These are phyloP conservation scores for Arothron firmamentum DNA, from an alignment of 2,113 vertebrate species.

Conservation along the genomic window DNA sequence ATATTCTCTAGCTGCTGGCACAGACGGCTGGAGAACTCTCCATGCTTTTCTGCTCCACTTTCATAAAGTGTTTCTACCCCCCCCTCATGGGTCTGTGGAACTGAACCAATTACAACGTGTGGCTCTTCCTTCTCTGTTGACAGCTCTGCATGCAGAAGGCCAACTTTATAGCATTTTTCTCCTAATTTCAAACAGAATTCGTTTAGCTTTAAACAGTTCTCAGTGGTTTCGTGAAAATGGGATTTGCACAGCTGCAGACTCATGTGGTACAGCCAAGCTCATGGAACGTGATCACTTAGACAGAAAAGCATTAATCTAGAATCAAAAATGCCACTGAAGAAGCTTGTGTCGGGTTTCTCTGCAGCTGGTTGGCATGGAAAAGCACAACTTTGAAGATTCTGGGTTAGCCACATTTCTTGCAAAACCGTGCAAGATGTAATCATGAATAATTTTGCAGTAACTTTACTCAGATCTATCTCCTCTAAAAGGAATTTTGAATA, in stretches of 20 bases:
- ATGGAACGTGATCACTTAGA: constrained; percentile 38
- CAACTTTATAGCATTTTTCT: constrained; percentile 21
- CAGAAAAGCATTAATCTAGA: constrained; percentile 38
- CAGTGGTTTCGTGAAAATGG: constrained; percentile 37
- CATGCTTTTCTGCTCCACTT: constrained; percentile 54
- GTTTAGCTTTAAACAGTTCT: constrained; percentile 52
- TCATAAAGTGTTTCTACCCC: constrained; percentile 23
- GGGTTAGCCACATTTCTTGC: constrained; percentile 9
- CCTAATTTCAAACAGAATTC: constrained; percentile 17
- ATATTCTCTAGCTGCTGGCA: constrained; percentile 33
- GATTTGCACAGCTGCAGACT: constrained; percentile 49
- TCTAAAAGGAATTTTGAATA: constrained; percentile 8
- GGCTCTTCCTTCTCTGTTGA: constrained; percentile 45
- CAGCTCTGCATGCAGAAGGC: constrained; percentile 19
- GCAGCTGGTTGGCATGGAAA: constrained; percentile 34
- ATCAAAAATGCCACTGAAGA: constrained; percentile 32
- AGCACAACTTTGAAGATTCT: constrained; percentile 1
- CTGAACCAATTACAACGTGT: constrained; percentile 37
- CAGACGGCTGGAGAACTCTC: constrained; percentile 44
- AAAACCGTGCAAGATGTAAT: constrained; percentile 29
- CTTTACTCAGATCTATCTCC: constrained; percentile 17
- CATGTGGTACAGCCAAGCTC: constrained; percentile 46
- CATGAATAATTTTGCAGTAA: constrained; percentile 19
- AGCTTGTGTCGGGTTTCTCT: constrained; percentile 15
- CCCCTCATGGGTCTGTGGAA: constrained; percentile 40